Conservation (phyloP, 2,888 invertebrate species). For the Dynastes hyllus region DNA sequence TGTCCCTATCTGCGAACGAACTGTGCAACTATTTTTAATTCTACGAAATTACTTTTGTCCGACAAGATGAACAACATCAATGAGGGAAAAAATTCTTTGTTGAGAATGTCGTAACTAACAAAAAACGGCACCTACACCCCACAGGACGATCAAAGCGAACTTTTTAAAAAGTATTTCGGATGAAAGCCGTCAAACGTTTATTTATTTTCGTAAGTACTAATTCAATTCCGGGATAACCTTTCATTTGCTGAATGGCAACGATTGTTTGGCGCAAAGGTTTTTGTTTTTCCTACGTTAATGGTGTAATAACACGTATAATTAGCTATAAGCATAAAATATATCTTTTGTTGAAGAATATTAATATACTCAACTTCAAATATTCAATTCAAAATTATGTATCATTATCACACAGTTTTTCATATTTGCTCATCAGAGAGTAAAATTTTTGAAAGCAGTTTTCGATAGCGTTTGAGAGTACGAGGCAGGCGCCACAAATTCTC, state of each 20-base stretch:
- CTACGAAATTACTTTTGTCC: constrained; percentile 11
- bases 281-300: neutral
- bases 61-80: constrained; percentile 18
- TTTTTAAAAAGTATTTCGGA: constrained; percentile 7
- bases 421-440: too few relatives aligned
- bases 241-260: neutral
- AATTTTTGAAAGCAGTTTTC: too few relatives aligned
- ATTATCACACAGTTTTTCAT: too few relatives aligned
- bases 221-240: neutral
- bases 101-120: constrained; percentile 1
- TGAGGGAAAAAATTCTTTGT: constrained; percentile 29
- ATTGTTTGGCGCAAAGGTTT: too few relatives aligned
- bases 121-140: neutral
- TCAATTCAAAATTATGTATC: too few relatives aligned
- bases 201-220: constrained; percentile 3
- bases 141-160: constrained; percentile 12
- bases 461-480: too few relatives aligned
- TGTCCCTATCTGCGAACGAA: constrained; percentile 13
- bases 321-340: too few relatives aligned
- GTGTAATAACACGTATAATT: neutral
- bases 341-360: too few relatives aligned
- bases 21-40: constrained; percentile 25
- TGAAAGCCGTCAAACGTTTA: constrained; percentile 5
- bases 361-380: too few relatives aligned
- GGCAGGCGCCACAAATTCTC: too few relatives aligned